Evolutionary conservation across 2,797 vertebrate genomes (phyloP).

Genomic region (Ptychadena robeensis): DNA sequence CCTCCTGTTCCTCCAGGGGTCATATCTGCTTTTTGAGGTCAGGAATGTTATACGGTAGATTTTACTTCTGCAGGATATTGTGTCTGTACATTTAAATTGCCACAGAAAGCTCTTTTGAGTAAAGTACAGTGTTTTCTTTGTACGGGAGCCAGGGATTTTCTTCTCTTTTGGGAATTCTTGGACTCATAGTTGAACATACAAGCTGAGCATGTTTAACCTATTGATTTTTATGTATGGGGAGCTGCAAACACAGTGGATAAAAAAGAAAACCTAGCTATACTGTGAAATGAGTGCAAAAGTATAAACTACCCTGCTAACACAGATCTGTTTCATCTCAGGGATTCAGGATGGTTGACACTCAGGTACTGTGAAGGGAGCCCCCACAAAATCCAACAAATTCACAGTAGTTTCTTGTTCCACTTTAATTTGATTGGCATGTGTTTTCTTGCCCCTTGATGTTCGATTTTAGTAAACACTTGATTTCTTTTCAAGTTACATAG

Average conservation of each 20-base stretch:
- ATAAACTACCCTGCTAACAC: constrained; percentile 23
- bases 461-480: background rate
- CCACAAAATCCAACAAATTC: constrained; percentile 19
- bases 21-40: constrained; percentile 78
- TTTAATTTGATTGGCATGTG: background rate
- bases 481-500: too few species aligned
- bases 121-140: constrained; percentile 85
- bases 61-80: constrained; percentile 89
- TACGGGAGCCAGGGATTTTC: constrained; percentile 83
- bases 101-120: constrained; percentile 80
- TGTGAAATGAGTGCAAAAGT: constrained; percentile 35
- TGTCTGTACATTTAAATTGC: constrained; percentile 87
- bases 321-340: constrained; percentile 33
- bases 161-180: constrained; percentile 76
- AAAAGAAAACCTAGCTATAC: constrained; percentile 59
- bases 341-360: constrained; percentile 36
- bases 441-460: background rate
- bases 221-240: constrained; percentile 65
- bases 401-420: constrained; percentile 18
- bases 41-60: constrained; percentile 87
- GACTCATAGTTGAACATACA: constrained; percentile 74
- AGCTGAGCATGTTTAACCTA: constrained; percentile 73
- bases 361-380: constrained; percentile 22
- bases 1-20: constrained; percentile 72
- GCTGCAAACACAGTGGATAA: constrained; percentile 62